phyloP scores from a whole-genome alignment of 2,113 vertebrate species.

The Carettochelys insculpta region DNA sequence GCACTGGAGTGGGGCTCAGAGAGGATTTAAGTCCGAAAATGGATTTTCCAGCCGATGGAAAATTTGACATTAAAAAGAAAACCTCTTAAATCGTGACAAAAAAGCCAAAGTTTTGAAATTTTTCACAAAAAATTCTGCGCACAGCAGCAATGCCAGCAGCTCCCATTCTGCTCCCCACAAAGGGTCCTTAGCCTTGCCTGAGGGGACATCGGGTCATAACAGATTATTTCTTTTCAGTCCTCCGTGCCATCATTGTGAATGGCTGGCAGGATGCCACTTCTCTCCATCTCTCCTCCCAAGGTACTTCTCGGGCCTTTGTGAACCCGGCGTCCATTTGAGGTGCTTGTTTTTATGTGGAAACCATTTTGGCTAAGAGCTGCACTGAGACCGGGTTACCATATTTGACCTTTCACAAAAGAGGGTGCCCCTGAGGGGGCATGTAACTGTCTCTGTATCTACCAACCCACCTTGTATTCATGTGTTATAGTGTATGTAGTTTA shows the following conservation, averaged over 20 bases:
- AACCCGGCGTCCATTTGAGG: neutral
- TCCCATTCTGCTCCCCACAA: rapidly evolving
- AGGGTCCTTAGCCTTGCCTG: rapidly evolving
- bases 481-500: no score
- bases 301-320: neutral
- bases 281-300: rapidly evolving
- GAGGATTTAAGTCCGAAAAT: neutral
- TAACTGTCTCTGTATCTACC: no score
- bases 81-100: no score
- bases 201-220: neutral
- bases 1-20: neutral
- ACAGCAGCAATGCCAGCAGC: neutral
- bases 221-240: neutral
- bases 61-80: no score
- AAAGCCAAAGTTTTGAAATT: no score
- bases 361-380: neutral
- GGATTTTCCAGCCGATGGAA: no score
- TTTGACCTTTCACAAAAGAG: no score
- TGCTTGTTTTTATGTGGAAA: neutral
- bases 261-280: neutral
- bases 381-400: no score
- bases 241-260: neutral
- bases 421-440: no score
- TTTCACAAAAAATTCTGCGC: no score
- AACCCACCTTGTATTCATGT: no score